Conservation (phyloP, 2,888 invertebrate genomes). For the Meteorus cinctellus region DNA sequence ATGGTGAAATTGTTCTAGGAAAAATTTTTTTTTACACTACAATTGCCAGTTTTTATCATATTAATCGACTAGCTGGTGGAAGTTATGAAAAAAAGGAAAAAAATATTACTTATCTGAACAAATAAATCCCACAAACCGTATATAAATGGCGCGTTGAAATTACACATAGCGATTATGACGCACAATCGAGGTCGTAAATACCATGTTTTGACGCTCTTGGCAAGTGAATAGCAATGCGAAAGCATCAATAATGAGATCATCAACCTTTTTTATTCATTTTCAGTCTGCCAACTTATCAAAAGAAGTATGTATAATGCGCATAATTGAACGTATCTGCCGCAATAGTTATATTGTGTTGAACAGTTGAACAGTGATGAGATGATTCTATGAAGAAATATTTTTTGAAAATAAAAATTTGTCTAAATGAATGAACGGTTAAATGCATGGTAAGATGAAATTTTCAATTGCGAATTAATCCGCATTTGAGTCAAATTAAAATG, state of each 20-base stretch:
- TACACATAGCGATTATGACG: conserved; percentile 21
- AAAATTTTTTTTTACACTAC: not conserved
- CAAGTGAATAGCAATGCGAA: conserved; percentile 44
- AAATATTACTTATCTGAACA: not conserved
- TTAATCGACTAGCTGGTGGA: not conserved
- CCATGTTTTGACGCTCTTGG: conserved; percentile 47
- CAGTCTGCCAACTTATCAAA: not conserved
- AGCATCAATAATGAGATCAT: conserved; percentile 32
- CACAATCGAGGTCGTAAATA: conserved; percentile 45
- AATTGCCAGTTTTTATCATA: not conserved
- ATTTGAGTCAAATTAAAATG: too few species aligned
- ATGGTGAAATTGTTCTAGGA: not conserved
- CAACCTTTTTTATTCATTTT: conserved; percentile 13
- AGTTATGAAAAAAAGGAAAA: not conserved
- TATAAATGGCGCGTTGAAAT: not conserved
- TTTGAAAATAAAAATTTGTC: too few species aligned
- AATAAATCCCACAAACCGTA: too few species aligned
- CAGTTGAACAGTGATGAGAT: not conserved
- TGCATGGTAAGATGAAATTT: not conserved
- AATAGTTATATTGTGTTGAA: not conserved
- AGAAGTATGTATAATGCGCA: not conserved
- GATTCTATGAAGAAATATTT: too few species aligned
- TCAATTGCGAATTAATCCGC: too few species aligned
- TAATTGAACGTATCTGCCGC: not conserved
- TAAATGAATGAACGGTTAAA: not conserved